These are phyloP conservation scores for Octomys mimax DNA, from an alignment of 2,797 vertebrate species.

Conservation along the genomic window DNA sequence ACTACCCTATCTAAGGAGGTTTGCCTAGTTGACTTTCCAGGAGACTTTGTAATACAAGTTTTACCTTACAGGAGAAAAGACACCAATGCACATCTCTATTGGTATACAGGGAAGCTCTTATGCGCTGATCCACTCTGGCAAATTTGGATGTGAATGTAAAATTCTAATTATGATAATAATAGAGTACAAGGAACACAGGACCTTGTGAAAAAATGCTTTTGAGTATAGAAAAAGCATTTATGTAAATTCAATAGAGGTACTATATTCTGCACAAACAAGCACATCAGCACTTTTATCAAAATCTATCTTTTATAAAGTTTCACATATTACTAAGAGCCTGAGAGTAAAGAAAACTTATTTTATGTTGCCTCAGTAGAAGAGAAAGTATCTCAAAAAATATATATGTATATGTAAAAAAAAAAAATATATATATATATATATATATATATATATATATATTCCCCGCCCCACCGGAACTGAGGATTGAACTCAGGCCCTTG, in stretches of 20 bases:
- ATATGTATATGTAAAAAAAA: too few relatives aligned
- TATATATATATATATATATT: too few relatives aligned
- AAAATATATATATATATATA: too few relatives aligned
- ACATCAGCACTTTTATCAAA: conserved; percentile 24
- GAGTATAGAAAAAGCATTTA: conserved; percentile 55
- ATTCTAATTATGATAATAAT: conserved; percentile 55
- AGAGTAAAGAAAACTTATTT: conserved; percentile 75
- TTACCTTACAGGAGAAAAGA: neutral
- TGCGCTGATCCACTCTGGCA: neutral
- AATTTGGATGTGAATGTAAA: conserved; percentile 47
- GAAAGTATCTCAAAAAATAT: conserved; percentile 65
- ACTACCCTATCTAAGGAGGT: neutral
- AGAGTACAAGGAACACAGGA: neutral
- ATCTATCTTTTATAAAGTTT: conserved; percentile 54
- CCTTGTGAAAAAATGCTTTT: conserved; percentile 66
- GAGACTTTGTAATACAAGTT: neutral
- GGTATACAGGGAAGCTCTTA: neutral
- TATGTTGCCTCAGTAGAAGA: conserved; percentile 67
- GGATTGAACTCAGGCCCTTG: too few relatives aligned
- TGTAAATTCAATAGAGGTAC: conserved; percentile 53
- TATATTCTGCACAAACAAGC: conserved; percentile 52
- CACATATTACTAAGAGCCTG: conserved; percentile 15
- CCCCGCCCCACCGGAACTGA: too few relatives aligned
- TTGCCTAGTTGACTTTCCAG: neutral
- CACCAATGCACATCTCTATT: neutral